Conservation (phyloP, 2,888 invertebrate genomes). For the Phrixothrix hirtus region DNA sequence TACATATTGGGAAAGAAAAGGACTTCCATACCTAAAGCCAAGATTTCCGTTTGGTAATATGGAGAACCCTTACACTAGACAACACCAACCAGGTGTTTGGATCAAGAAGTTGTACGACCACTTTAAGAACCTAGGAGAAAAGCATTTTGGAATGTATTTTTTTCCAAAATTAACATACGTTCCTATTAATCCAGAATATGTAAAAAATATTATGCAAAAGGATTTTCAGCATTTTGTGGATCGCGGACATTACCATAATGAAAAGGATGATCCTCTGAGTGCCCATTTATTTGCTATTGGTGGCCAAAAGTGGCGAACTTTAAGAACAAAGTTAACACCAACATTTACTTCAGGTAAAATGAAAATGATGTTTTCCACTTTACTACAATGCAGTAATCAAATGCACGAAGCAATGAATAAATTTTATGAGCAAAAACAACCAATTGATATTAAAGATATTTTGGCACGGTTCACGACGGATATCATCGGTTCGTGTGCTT, state of each 20-base stretch:
- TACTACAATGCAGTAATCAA: slow-evolving; percentile 2
- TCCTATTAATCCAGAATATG: slow-evolving; percentile 4
- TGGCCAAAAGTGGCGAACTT: slow-evolving; percentile 12
- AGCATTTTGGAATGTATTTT: slow-evolving; percentile 19
- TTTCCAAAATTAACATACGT: slow-evolving; percentile 9
- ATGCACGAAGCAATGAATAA: background rate
- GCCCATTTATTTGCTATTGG: too few species aligned
- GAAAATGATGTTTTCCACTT: background rate
- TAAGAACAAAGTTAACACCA: slow-evolving; percentile 15
- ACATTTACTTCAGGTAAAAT: too few species aligned
- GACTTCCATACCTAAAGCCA: too few species aligned
- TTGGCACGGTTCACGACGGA: background rate
- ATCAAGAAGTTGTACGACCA: slow-evolving; percentile 7
- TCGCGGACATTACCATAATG: slow-evolving; percentile 22
- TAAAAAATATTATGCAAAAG: slow-evolving; percentile 11
- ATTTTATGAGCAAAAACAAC: slow-evolving; percentile 39
- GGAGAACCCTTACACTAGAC: slow-evolving; percentile 3
- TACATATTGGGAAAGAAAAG: too few species aligned
- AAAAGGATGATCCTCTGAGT: slow-evolving; percentile 15
- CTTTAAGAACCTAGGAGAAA: slow-evolving; percentile 11
- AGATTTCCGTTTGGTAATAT: slow-evolving; percentile 16
- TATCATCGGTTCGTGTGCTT: too few species aligned
- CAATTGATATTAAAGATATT: slow-evolving; percentile 49
- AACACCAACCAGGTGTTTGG: background rate
- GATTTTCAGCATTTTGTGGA: too few species aligned